Evolutionary conservation across 2,113 vertebrate species (phyloP).

Genomic region (Syngnathus typhle): DNA sequence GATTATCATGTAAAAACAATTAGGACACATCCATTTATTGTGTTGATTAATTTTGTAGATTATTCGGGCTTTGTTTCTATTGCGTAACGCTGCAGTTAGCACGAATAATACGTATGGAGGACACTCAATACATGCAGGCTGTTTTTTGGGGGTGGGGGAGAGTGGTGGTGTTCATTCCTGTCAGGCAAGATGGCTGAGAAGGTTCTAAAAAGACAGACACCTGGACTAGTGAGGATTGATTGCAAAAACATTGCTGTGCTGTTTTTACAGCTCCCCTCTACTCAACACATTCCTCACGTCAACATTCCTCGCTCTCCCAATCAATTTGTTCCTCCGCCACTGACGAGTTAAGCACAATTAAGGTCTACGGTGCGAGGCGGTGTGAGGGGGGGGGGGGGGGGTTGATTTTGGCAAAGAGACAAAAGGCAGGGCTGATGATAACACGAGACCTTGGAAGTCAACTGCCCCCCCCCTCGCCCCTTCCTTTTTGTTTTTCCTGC

Average conservation of each 20-base stretch:
- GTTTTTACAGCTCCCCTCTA: slow-evolving; percentile 1
- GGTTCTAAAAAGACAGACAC: neutral
- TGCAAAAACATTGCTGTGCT: slow-evolving; percentile 11
- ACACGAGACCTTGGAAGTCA: slow-evolving; percentile 55
- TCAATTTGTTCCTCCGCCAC: slow-evolving; percentile 39
- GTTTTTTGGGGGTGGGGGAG: too few relatives aligned
- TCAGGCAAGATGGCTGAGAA: too few relatives aligned
- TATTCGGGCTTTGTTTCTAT: too few relatives aligned
- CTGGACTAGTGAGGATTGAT: neutral
- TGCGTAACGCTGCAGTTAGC: too few relatives aligned
- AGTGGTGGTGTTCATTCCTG: neutral
- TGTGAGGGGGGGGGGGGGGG: neutral
- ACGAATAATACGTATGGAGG: neutral
- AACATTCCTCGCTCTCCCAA: slow-evolving; percentile 40
- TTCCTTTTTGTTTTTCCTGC: slow-evolving; percentile 17
- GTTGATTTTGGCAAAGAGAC: slow-evolving; percentile 52
- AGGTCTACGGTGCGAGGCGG: slow-evolving; percentile 39
- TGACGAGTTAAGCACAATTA: slow-evolving; percentile 50
- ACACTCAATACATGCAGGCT: neutral
- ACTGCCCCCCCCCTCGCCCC: slow-evolving; percentile 37
- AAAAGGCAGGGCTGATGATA: slow-evolving; percentile 58
- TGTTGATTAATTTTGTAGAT: too few relatives aligned
- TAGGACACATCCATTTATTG: too few relatives aligned
- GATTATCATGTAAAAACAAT: too few relatives aligned
- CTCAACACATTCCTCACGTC: slow-evolving; percentile 35